Base-by-base conservation (phyloP, 2,113 vertebrate genomes). In the Choloepus hoffmanni region DNA sequence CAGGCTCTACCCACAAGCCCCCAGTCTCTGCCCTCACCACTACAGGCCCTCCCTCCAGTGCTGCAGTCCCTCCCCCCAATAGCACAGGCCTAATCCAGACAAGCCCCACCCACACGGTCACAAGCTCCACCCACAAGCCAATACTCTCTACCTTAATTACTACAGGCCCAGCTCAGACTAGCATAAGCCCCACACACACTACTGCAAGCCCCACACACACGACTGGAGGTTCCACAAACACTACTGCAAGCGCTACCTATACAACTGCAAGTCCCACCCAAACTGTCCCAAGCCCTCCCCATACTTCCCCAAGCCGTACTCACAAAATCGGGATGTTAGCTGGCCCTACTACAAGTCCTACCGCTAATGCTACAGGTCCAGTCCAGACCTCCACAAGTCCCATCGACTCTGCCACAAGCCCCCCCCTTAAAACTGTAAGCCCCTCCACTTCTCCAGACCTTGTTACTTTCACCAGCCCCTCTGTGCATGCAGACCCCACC, bases 301-400 rank as follows among this genome's bases (percentile, higher is more conserved):
- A 50, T 1, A 73, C n/a, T 7, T 0, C n/a, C 8, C 0, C 23
- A 87, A 86, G 74, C 23, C 67, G 68, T 45, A 19, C 65, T 28
- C 28, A 48, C 0, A 62, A 62, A 0, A 50, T 48, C 11, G 4
- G 14, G 68, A 72, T 21, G 19, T 4, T 68, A 8, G 18, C 43
- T 45, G 28, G 19, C 13, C 53, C 53, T 2, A 45, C 63, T 11
- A 0, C 30, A 72, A 55, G 78, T 48, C 5, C 45, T 62, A 33
- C 12, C 33, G 19, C 24, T 28, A 63, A 16, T 68, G 85, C 60
- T 58, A 36, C 63, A 9, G 24, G 5, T 88, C 81, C 55, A 85
- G 88, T 85, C n/a, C 87, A 93, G 72, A 93, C 85, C 48, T 73
- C 89, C 36, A 81, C 23, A 18, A 90, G 33, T 48, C 68, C 90